These are phyloP conservation scores for Cerastoderma edule DNA, from an alignment of 2,888 invertebrate genomes.

Conservation along the genomic window DNA sequence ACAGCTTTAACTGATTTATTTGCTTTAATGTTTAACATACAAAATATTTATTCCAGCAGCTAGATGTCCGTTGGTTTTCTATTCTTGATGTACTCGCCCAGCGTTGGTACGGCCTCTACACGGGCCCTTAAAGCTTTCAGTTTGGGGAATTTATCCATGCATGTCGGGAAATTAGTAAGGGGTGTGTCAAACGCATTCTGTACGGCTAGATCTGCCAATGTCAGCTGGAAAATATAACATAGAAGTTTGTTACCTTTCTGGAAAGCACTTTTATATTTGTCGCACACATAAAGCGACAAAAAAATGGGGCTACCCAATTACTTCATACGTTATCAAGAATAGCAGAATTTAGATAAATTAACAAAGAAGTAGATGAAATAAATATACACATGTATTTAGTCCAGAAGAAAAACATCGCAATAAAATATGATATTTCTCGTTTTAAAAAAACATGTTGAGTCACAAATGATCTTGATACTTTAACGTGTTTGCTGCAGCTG, in stretches of 20 bases:
- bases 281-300: not conserved
- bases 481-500: too few species aligned
- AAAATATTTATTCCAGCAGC: too few species aligned
- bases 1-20: too few species aligned
- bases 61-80: slow-evolving; percentile 45
- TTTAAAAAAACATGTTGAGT: too few species aligned
- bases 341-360: not conserved
- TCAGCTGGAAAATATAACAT: slow-evolving; percentile 42
- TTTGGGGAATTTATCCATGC: slow-evolving; percentile 44
- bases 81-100: slow-evolving; percentile 47
- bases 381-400: too few species aligned
- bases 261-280: not conserved
- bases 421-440: too few species aligned
- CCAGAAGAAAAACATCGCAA: too few species aligned
- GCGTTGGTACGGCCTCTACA: slow-evolving; percentile 34
- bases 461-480: too few species aligned
- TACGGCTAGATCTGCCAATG: slow-evolving; percentile 47
- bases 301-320: not conserved
- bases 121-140: slow-evolving; percentile 44
- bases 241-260: not conserved
- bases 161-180: not conserved
- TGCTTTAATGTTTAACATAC: too few species aligned
- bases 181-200: slow-evolving; percentile 46
- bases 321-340: not conserved
- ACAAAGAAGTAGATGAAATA: not conserved